Base-by-base conservation (phyloP, 2,797 vertebrate genomes). In the Lepus oiostolus region DNA sequence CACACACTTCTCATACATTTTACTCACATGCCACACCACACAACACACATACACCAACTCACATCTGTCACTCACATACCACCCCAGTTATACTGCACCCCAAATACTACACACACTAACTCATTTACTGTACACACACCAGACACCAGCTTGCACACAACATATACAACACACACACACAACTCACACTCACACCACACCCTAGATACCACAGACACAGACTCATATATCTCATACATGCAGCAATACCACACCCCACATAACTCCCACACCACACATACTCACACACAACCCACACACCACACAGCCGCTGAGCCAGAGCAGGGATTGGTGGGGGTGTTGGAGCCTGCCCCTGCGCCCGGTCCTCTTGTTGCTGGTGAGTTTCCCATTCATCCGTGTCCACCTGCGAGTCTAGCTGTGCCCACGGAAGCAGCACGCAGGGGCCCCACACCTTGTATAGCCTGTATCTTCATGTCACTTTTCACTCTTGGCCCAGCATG, bases 301-400 rank as follows among this genome's bases (percentile, higher is more conserved):
- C 30, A 24, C 54, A 70, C 22, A 22, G 22, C 9, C 9, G 10
- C 38, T 14, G 24, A 19, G n/a, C 94, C 97, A 95, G 88, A 91
- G 94, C 96, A 97, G 96, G 95, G 97, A 71, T 97, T 50, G 72
- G 67, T 88, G 93, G 72, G 91, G 28, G 63, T 79, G 7, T 0
- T 7, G 1, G 38, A 32, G 52, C 54, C 54, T 58, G 4, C 14
- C 17, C 54, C 54, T 21, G 47, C 52, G 17, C 11, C 26, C 19
- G 32, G 75, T 68, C 80, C 72, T 96, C 97, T 97, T 96, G 92
- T 97, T 97, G 91, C 96, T 96, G 11, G 74, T 16, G 0, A 38
- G 30, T 6, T 60, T 16, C 54, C 54, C 7, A 21, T 16, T 21
- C 54, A 58, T 58, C 54, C 54, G 3, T 58, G 14, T 21, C 16